phyloP scores from a whole-genome alignment of 1,140 invertebrate species.

The Drosophila elegans region DNA sequence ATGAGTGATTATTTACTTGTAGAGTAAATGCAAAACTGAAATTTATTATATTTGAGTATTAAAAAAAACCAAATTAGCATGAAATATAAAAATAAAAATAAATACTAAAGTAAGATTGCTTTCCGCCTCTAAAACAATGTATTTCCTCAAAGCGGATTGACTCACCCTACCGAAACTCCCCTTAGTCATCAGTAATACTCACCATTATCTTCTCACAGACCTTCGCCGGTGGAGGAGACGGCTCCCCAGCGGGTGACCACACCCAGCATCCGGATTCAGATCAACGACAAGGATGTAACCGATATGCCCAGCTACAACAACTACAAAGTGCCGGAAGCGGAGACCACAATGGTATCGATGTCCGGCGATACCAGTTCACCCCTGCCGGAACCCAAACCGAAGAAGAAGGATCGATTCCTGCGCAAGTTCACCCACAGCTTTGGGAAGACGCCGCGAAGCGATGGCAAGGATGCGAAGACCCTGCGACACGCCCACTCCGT shows the following conservation, averaged over 20 bases:
- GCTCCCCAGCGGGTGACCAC: conserved; percentile 51
- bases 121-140: no score
- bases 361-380: conserved; percentile 48
- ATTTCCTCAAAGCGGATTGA: no score
- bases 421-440: conserved; percentile 51
- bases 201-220: conserved; percentile 4
- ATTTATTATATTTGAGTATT: no score
- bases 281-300: conserved; percentile 59
- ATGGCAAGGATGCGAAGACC: conserved; percentile 36
- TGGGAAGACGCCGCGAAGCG: conserved; percentile 30
- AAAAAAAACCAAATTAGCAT: background rate
- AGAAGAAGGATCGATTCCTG: conserved; percentile 54
- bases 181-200: background rate
- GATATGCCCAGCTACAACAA: conserved; percentile 54
- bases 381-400: conserved; percentile 53
- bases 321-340: conserved; percentile 29
- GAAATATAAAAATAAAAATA: background rate
- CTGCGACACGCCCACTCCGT: conserved; percentile 63
- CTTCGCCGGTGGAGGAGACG: conserved; percentile 44
- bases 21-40: no score
- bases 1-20: no score
- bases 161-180: background rate
- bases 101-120: no score
- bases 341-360: conserved; percentile 36
- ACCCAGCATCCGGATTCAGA: conserved; percentile 66